Evolutionary conservation across 2,113 vertebrate species (phyloP), one percentile per base, ranked within the genome.

Genomic region (Calyptomena viridis): DNA sequence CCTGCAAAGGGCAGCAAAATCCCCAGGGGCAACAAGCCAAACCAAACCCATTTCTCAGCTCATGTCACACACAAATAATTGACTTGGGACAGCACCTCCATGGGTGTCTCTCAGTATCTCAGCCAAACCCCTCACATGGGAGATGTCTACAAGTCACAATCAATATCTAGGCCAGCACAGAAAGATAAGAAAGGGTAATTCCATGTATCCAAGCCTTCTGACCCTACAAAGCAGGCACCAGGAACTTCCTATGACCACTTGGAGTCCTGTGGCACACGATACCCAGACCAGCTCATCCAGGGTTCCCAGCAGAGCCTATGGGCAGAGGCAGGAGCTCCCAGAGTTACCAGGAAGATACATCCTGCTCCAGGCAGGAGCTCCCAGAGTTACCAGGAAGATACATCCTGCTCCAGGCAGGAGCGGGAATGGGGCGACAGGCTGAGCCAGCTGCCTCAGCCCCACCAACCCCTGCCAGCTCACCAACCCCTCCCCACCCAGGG

Each of bases 1-100:
- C 59, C 78, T 82, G 62, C 96, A 46, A 87, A 63, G n/a, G 33
- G 55, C 71, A 62, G 62, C 7, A 96, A 96, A 96, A 93, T 37
- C 71, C 64, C 40, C 78, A 33, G 62, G 0, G 31, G 78, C 74
- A 87, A 27, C 0, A 0, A 93, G 84, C 69, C 91, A 87, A 84
- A 60, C 60, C 44, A 82, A 96, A 75, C 14, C 23, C 40, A 72
- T 52, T 85, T 49, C 53, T 76, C 31, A n/a, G 56, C 52, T 80
- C 13, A 5, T 2, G 12, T 28, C 37, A 84, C 0, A 0, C 16
- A 63, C 50, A 71, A 78, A 74, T 62, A 74, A 62, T 35, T 67
- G 46, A 84, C 5, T 35, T 81, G 49, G 40, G 39, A 37, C 72
- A 52, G 75, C 67, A 85, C 72, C 82, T 83, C 30, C 67, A 23